Percentiles rank a stretch among this genome's conserved stretches.
phyloP scores from a whole-genome alignment of 2,113 vertebrate genomes.

The Oreochromis aureus region DNA sequence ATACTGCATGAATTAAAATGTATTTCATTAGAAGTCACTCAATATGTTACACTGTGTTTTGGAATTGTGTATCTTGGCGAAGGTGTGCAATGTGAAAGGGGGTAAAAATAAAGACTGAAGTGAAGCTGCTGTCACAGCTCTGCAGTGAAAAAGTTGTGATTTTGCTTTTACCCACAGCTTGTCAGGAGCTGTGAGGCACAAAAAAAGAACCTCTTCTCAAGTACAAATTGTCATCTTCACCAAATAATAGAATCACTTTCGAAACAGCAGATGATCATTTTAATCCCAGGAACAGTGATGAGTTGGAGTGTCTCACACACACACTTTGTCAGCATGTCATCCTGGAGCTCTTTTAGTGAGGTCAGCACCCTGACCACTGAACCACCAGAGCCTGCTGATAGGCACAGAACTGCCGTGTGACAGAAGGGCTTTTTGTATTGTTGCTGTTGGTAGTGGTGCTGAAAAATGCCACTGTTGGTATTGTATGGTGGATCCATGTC shows the following conservation, averaged over 20 bases:
- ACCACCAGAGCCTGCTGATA: neutral
- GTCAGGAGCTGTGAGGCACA: neutral
- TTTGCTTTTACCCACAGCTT: neutral
- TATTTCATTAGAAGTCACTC: neutral
- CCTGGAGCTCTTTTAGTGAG: neutral
- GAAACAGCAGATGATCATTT: neutral
- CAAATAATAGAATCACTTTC: neutral
- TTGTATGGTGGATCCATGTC: neutral
- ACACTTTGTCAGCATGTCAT: neutral
- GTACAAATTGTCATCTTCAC: neutral
- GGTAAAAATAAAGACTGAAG: neutral
- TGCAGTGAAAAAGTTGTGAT: neutral
- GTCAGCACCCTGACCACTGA: neutral
- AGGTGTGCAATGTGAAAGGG: neutral
- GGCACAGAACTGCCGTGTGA: neutral
- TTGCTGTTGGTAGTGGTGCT: neutral
- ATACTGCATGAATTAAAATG: neutral
- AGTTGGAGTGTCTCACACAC: neutral
- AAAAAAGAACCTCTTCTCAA: neutral
- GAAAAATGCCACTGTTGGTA: neutral
- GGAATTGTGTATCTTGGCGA: neutral
- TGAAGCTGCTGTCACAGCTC: neutral
- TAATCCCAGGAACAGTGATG: neutral
- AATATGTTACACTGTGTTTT: neutral
- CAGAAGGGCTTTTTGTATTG: neutral